Evolutionary conservation across 2,888 invertebrate genomes (phyloP).

Genomic region (Callyntrura guangdongensis): DNA sequence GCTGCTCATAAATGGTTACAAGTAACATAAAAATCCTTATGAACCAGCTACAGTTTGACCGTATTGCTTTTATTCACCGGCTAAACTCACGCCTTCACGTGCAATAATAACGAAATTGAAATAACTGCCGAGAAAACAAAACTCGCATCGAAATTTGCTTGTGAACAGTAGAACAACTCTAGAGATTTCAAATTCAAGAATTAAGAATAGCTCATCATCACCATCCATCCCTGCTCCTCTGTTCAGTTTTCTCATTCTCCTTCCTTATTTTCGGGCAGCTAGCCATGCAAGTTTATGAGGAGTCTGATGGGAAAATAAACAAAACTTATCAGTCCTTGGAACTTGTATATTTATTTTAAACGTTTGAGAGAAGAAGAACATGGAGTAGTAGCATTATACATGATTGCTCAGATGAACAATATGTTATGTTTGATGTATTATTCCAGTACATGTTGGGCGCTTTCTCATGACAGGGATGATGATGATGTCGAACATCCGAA

Average conservation of each 20-base stretch:
- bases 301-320: slow-evolving; percentile 73
- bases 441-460: slow-evolving; percentile 40
- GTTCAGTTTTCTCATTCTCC: background rate
- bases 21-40: background rate
- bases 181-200: slow-evolving; percentile 42
- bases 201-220: slow-evolving; percentile 53
- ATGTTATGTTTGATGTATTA: slow-evolving; percentile 33
- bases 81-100: slow-evolving; percentile 16
- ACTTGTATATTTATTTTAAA: slow-evolving; percentile 72
- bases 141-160: background rate
- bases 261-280: slow-evolving; percentile 43
- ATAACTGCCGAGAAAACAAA: slow-evolving; percentile 27
- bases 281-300: slow-evolving; percentile 57
- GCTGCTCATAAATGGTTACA: slow-evolving; percentile 7
- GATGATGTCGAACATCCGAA: slow-evolving; percentile 52
- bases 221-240: background rate
- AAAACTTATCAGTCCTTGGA: slow-evolving; percentile 73
- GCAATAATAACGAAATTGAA: slow-evolving; percentile 19
- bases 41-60: background rate
- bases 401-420: slow-evolving; percentile 21
- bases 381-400: slow-evolving; percentile 37
- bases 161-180: slow-evolving; percentile 11
- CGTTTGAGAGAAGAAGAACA: slow-evolving; percentile 45
- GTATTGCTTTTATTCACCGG: background rate
- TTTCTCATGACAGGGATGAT: slow-evolving; percentile 5